phyloP scores from a whole-genome alignment of 2,888 invertebrate genomes.

The Halocaridina rubra region DNA sequence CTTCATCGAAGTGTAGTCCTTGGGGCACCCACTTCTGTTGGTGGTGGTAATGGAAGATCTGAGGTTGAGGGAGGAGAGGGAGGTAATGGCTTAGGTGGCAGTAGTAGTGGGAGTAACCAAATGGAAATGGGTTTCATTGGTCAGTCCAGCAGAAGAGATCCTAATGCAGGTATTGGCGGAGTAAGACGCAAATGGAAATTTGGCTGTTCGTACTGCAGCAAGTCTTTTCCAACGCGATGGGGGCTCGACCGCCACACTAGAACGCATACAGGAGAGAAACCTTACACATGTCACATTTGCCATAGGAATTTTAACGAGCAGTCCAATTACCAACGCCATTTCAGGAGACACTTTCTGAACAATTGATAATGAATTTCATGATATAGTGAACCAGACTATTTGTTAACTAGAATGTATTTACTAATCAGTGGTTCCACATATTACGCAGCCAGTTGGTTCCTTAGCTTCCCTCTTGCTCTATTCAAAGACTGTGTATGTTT shows the following conservation, averaged over 20 bases:
- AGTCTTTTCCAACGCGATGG: slow-evolving; percentile 50
- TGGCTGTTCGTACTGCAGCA: slow-evolving; percentile 44
- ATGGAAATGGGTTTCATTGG: too few species aligned
- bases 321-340: slow-evolving; percentile 47
- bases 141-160: not conserved
- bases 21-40: slow-evolving; percentile 5
- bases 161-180: not conserved
- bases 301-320: slow-evolving; percentile 51
- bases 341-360: slow-evolving; percentile 42
- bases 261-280: slow-evolving; percentile 51
- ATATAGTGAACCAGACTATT: not conserved
- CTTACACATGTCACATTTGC: slow-evolving; percentile 50
- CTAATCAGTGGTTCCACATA: too few species aligned
- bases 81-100: not conserved
- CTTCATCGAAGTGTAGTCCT: slow-evolving; percentile 19
- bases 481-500: too few species aligned
- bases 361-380: slow-evolving; percentile 17
- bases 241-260: slow-evolving; percentile 51
- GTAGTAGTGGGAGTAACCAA: slow-evolving; percentile 23
- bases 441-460: too few species aligned
- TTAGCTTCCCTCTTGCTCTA: too few species aligned
- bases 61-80: not conserved
- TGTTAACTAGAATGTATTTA: too few species aligned
- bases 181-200: slow-evolving; percentile 47
- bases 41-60: slow-evolving; percentile 2